These are phyloP conservation scores for Thymallus thymallus DNA, from an alignment of 2,113 vertebrate species.

Conservation along the genomic window DNA sequence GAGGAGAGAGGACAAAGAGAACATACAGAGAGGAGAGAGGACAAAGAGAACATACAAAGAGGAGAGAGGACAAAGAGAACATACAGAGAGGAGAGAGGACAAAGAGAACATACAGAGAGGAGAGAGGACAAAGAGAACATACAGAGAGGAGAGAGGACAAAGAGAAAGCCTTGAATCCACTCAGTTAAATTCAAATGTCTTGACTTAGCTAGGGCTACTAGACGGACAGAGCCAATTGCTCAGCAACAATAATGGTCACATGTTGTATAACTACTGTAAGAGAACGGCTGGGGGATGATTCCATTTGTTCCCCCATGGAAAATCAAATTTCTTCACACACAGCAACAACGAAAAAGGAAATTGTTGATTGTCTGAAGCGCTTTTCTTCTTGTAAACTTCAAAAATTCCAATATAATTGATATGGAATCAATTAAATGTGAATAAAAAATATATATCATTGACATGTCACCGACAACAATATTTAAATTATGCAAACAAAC, in stretches of 20 bases:
- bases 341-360: constrained; percentile 49
- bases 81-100: constrained; percentile 44
- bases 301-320: constrained; percentile 46
- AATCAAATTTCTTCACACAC: constrained; percentile 38
- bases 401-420: constrained; percentile 22
- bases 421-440: constrained; percentile 26
- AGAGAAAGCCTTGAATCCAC: constrained; percentile 50
- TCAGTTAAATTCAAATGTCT: constrained; percentile 52
- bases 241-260: constrained; percentile 33
- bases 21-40: constrained; percentile 40
- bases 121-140: constrained; percentile 59
- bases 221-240: constrained; percentile 44
- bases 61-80: constrained; percentile 67
- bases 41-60: too few species aligned
- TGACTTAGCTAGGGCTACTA: constrained; percentile 35
- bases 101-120: constrained; percentile 54
- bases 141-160: constrained; percentile 27
- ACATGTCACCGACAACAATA: constrained; percentile 9
- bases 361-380: constrained; percentile 51
- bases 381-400: constrained; percentile 27
- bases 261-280: not conserved
- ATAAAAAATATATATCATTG: constrained; percentile 15
- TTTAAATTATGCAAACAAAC: not conserved
- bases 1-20: constrained; percentile 52
- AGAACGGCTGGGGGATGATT: constrained; percentile 37